phyloP scores from a whole-genome alignment of 2,797 vertebrate genomes.

The Tachyglossus aculeatus region DNA sequence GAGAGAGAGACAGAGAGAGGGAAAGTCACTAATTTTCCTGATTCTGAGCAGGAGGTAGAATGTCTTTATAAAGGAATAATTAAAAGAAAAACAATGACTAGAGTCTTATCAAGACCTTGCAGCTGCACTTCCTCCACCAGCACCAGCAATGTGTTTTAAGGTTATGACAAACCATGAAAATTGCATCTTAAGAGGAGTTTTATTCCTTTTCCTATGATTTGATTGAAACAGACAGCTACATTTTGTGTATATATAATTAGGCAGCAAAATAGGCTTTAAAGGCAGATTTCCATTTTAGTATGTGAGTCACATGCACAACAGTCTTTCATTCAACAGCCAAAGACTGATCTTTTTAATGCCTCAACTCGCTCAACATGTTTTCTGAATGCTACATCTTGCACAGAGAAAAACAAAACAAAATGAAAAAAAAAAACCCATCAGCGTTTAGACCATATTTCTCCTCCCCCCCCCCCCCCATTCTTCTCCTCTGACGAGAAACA shows the following conservation, averaged over 20 bases:
- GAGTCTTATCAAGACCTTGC: conserved; percentile 76
- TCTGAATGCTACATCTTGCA: conserved; percentile 74
- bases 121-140: conserved; percentile 72
- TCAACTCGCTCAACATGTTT: conserved; percentile 78
- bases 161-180: conserved; percentile 82
- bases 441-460: conserved; percentile 60
- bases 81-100: conserved; percentile 79
- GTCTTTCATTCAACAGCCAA: conserved; percentile 80
- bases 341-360: conserved; percentile 83
- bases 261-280: conserved; percentile 83
- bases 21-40: conserved; percentile 70
- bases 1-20: no score
- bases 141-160: conserved; percentile 71
- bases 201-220: conserved; percentile 80
- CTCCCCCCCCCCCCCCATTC: conserved; percentile 35
- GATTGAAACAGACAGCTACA: conserved; percentile 84
- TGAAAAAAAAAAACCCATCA: background rate
- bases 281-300: conserved; percentile 81
- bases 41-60: conserved; percentile 73
- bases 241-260: conserved; percentile 87
- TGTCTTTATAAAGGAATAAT: conserved; percentile 82
- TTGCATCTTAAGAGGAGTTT: conserved; percentile 80
- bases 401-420: background rate
- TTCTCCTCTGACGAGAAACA: conserved; percentile 65
- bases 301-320: conserved; percentile 80